A percentile compares a stretch with the other conserved stretches of the same genome.
These are phyloP conservation scores for Cygnus olor DNA, from an alignment of 2,797 vertebrate species.

Conservation along the genomic window DNA sequence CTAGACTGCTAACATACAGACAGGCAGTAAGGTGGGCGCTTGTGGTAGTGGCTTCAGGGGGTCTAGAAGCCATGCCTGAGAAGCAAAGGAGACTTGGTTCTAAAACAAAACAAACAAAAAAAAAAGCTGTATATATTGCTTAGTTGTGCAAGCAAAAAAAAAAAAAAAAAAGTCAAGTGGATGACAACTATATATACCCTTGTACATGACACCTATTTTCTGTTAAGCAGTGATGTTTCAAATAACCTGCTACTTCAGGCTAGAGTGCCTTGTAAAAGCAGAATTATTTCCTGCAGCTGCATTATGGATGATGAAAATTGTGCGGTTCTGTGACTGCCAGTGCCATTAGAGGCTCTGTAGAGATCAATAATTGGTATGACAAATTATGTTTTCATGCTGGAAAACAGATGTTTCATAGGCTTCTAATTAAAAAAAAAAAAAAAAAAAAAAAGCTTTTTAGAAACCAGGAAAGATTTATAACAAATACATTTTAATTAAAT, in stretches of 20 bases:
- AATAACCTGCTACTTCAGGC: background rate
- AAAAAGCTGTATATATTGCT: background rate
- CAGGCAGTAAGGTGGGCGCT: background rate
- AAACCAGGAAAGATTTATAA: background rate
- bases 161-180: background rate
- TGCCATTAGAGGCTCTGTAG: background rate
- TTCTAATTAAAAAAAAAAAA: background rate
- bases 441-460: background rate
- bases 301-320: background rate
- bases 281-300: constrained; percentile 10
- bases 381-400: background rate
- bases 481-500: background rate
- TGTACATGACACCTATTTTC: background rate
- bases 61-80: background rate
- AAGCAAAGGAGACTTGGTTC: background rate
- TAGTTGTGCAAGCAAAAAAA: background rate
- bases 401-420: background rate
- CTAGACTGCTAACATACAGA: background rate
- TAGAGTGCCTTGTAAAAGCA: background rate
- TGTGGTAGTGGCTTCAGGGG: background rate
- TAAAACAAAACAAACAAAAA: background rate
- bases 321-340: background rate
- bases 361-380: constrained; percentile 12
- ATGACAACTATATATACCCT: background rate
- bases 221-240: background rate